These are phyloP conservation scores for Remorina albescens DNA, from an alignment of 2,797 vertebrate genomes.

Conservation along the genomic window DNA sequence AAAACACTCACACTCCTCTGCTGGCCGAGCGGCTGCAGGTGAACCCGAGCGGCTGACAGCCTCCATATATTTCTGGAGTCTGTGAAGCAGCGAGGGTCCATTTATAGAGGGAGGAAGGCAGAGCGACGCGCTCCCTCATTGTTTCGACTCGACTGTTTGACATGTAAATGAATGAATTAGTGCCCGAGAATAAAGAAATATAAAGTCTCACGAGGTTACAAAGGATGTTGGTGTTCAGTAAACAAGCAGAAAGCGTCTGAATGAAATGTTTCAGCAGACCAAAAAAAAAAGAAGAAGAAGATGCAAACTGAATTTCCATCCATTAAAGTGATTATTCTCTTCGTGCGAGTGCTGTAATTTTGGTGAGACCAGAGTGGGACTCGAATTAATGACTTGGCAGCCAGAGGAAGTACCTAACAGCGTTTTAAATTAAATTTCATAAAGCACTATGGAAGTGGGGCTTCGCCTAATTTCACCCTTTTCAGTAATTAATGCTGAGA, in stretches of 20 bases:
- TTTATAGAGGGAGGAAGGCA: slow-evolving; percentile 32
- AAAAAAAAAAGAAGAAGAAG: too few species aligned
- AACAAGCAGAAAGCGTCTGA: not conserved
- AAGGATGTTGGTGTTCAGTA: not conserved
- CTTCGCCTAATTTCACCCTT: slow-evolving; percentile 22
- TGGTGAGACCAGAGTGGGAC: not conserved
- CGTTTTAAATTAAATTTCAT: slow-evolving; percentile 36
- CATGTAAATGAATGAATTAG: not conserved
- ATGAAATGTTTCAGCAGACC: not conserved
- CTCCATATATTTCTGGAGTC: slow-evolving; percentile 57
- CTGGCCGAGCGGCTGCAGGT: slow-evolving; percentile 51
- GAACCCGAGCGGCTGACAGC: slow-evolving; percentile 65
- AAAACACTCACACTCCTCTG: slow-evolving; percentile 48
- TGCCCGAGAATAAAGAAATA: accelerated
- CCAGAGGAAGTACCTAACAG: not conserved
- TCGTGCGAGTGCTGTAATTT: slow-evolving; percentile 7
- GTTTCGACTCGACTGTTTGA: slow-evolving; percentile 9
- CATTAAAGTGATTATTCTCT: slow-evolving; percentile 28
- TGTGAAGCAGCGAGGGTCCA: slow-evolving; percentile 38
- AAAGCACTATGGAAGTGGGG: slow-evolving; percentile 21
- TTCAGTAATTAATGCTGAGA: slow-evolving; percentile 28
- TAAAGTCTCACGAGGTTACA: not conserved
- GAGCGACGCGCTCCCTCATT: not conserved
- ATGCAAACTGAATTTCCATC: not conserved
- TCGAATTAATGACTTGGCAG: slow-evolving; percentile 30